Evolutionary conservation across 1,140 invertebrate genomes (phyloP).

Genomic region (Wasmannia auropunctata): DNA sequence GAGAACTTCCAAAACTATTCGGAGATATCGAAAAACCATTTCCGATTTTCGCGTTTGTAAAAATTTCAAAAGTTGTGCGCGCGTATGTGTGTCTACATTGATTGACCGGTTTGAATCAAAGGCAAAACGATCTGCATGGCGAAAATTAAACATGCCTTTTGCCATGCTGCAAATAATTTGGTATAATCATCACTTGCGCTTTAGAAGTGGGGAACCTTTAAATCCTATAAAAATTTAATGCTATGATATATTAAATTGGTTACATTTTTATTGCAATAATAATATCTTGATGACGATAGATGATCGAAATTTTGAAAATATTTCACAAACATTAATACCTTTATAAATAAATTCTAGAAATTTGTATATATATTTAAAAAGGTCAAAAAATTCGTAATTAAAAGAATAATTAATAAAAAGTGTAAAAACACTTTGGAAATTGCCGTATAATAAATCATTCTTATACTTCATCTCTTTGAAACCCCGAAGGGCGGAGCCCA

Average conservation of each 20-base stretch:
- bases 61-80: not conserved
- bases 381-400: not conserved
- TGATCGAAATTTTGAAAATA: not conserved
- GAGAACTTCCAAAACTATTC: constrained; percentile 30
- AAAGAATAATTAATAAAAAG: not conserved
- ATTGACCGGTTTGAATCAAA: not conserved
- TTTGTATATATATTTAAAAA: not conserved
- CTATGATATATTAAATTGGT: not conserved
- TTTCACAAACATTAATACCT: not conserved
- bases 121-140: not conserved
- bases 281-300: not conserved
- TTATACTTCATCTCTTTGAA: not conserved
- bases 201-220: not conserved
- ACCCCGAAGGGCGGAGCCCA: constrained; percentile 9
- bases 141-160: not conserved
- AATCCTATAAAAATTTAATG: not conserved
- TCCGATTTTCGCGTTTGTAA: constrained; percentile 2
- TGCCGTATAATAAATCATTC: not conserved
- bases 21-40: constrained; percentile 49
- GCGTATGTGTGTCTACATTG: not conserved
- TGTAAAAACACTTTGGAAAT: not conserved
- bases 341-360: not conserved
- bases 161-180: not conserved
- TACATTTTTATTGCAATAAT: not conserved
- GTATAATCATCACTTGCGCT: not conserved